These are phyloP conservation scores for Ethmia dodecea DNA, from an alignment of 2,888 invertebrate genomes.

Conservation along the genomic window DNA sequence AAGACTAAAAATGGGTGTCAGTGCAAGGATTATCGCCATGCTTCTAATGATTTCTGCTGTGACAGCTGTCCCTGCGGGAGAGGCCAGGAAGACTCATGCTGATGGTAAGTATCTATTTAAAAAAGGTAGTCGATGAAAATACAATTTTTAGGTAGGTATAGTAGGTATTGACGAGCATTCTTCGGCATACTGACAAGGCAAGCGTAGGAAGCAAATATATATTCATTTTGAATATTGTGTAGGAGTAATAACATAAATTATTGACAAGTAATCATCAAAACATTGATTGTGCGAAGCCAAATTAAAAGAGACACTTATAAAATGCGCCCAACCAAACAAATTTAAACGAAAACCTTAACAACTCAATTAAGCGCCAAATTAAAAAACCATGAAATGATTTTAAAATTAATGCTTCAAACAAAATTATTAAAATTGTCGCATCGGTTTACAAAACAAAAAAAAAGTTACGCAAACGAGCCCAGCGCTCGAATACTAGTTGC, in stretches of 20 bases:
- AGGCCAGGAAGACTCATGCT: conserved; percentile 39
- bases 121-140: too few relatives aligned
- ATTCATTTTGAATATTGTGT: too few relatives aligned
- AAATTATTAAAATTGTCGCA: not conserved
- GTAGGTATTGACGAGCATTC: too few relatives aligned
- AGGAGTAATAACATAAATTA: too few relatives aligned
- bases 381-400: conserved; percentile 1
- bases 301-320: too few relatives aligned
- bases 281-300: too few relatives aligned
- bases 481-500: conserved; percentile 49
- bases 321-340: too few relatives aligned
- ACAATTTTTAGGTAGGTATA: too few relatives aligned
- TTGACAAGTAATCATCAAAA: too few relatives aligned
- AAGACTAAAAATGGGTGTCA: conserved; percentile 60
- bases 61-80: conserved; percentile 54
- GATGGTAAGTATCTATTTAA: conserved; percentile 42
- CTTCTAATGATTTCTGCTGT: conserved; percentile 56
- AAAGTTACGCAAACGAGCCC: conserved; percentile 54
- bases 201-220: too few relatives aligned
- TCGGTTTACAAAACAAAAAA: conserved; percentile 36
- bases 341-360: too few relatives aligned
- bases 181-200: not conserved
- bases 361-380: not conserved
- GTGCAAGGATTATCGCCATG: conserved; percentile 60
- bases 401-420: conserved; percentile 4